Conservation (phyloP, 2,797 vertebrate genomes). For the Florisuga fusca region DNA sequence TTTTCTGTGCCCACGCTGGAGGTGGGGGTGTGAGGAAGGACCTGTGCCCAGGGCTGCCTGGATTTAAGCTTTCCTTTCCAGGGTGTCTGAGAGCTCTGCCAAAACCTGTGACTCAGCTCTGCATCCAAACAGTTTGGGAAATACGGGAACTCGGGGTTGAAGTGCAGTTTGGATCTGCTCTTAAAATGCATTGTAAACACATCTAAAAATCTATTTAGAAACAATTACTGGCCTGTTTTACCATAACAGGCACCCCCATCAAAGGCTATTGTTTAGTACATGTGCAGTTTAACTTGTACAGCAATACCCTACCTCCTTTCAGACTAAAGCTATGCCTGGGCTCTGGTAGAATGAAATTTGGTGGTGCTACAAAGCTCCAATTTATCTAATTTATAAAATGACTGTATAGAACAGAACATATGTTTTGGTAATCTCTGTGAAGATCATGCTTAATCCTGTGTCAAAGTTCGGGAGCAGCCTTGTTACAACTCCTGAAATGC, state of each 20-base stretch:
- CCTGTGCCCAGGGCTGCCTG: background rate
- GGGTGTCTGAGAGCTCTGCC: background rate
- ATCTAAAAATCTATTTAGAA: background rate
- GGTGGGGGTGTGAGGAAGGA: background rate
- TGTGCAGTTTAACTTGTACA: background rate
- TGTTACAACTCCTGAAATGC: background rate
- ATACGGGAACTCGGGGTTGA: background rate
- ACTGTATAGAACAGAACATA: fast-evolving
- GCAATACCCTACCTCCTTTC: background rate
- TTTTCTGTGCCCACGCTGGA: background rate
- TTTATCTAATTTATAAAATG: background rate
- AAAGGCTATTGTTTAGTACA: background rate
- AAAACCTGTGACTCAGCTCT: background rate
- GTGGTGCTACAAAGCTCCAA: background rate
- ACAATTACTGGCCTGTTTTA: background rate
- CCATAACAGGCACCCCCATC: background rate
- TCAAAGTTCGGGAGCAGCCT: background rate
- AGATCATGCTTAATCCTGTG: background rate
- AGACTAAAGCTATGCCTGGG: background rate
- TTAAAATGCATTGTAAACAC: background rate
- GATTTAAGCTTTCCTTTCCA: background rate
- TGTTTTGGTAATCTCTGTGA: background rate
- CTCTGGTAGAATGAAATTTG: background rate
- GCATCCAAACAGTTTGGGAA: background rate
- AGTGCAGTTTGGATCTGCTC: background rate